phyloP scores from a whole-genome alignment of 2,888 invertebrate genomes.

The Philereme vetulata region DNA sequence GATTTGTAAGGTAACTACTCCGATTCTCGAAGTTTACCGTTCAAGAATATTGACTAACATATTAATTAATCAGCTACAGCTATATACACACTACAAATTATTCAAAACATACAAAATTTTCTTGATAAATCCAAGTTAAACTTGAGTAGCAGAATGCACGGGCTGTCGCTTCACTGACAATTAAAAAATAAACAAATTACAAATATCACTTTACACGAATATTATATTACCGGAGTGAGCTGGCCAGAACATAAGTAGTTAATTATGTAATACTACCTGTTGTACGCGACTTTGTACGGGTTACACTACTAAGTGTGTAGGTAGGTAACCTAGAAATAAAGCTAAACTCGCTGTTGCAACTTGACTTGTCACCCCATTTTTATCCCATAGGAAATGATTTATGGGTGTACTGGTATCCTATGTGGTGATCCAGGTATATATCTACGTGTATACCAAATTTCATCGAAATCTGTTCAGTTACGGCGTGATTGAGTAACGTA shows the following conservation, averaged over 20 bases:
- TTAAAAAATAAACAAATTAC: not conserved
- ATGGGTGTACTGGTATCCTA: too few relatives aligned
- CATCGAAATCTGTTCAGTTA: too few relatives aligned
- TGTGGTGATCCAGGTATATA: too few relatives aligned
- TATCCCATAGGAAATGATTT: too few relatives aligned
- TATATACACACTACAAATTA: slow-evolving; percentile 52
- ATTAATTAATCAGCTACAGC: slow-evolving; percentile 32
- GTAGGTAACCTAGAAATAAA: too few relatives aligned
- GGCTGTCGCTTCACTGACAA: slow-evolving; percentile 3
- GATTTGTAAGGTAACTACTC: slow-evolving; percentile 39
- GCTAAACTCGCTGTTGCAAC: too few relatives aligned
- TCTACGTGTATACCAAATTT: too few relatives aligned
- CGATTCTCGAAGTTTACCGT: slow-evolving; percentile 30
- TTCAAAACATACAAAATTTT: slow-evolving; percentile 37
- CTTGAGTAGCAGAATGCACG: slow-evolving; percentile 12
- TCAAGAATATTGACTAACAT: slow-evolving; percentile 28
- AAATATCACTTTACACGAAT: not conserved
- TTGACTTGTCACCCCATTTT: too few relatives aligned
- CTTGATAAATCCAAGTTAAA: slow-evolving; percentile 6
- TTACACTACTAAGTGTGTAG: too few relatives aligned
- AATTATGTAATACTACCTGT: too few relatives aligned
- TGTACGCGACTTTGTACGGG: too few relatives aligned
- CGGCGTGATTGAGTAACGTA: too few relatives aligned
- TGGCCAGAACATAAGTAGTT: not conserved
- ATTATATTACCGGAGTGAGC: slow-evolving; percentile 12